Conservation (phyloP, 2,113 vertebrate genomes). For the Lophius piscatorius region DNA sequence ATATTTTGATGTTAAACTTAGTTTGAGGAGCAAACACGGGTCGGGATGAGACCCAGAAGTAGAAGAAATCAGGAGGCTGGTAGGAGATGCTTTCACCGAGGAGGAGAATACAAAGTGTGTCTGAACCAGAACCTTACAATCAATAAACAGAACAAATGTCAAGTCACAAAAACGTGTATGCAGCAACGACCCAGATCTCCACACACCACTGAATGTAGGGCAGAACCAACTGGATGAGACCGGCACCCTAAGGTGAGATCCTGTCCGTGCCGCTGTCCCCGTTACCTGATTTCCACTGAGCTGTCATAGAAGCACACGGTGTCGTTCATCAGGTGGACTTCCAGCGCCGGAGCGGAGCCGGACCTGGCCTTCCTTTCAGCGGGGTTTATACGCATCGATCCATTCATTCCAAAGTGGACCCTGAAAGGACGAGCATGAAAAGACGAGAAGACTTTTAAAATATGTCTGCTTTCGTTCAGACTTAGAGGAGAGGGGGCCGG, state of each 20-base stretch:
- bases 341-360: conserved; percentile 71
- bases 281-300: conserved; percentile 89
- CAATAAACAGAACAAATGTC: conserved; percentile 48
- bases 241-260: conserved; percentile 58
- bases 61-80: too few species aligned
- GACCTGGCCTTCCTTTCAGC: conserved; percentile 66
- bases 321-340: conserved; percentile 87
- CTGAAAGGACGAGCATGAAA: conserved; percentile 66
- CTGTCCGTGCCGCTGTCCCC: conserved; percentile 42
- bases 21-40: too few species aligned
- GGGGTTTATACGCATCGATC: conserved; percentile 88
- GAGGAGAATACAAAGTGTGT: conserved; percentile 36
- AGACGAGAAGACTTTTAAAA: conserved; percentile 22
- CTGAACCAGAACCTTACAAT: conserved; percentile 33
- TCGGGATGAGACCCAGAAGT: too few species aligned
- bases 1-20: too few species aligned
- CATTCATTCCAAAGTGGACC: conserved; percentile 97
- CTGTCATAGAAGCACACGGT: conserved; percentile 89
- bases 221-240: conserved; percentile 47
- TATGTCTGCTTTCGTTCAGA: background rate
- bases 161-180: conserved; percentile 30
- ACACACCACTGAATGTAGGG: conserved; percentile 56
- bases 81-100: too few species aligned
- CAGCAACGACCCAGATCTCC: conserved; percentile 45
- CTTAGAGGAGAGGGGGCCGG: background rate